Evolutionary conservation across 2,797 vertebrate species (phyloP).

Genomic region (Myoxocephalus aenaeus): DNA sequence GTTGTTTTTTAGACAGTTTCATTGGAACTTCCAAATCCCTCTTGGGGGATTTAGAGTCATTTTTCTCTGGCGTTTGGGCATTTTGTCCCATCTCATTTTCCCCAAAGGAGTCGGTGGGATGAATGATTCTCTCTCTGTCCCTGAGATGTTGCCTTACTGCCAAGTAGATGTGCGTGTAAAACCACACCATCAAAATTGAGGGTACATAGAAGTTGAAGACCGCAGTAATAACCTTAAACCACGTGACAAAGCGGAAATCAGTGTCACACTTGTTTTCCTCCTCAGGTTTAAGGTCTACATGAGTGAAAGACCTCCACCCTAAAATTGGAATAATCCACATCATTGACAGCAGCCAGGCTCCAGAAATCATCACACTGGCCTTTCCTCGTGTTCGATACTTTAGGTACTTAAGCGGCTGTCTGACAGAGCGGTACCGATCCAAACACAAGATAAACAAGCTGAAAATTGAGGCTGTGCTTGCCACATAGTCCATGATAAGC

Average conservation of each 20-base stretch:
- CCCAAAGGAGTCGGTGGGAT: constrained; percentile 79
- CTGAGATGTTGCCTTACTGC: constrained; percentile 89
- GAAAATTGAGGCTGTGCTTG: constrained; percentile 96
- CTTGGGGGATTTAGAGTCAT: constrained; percentile 49
- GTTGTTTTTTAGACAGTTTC: constrained; percentile 66
- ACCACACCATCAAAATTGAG: constrained; percentile 93
- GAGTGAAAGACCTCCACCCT: constrained; percentile 89
- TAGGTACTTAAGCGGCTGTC: constrained; percentile 91
- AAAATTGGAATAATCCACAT: constrained; percentile 94
- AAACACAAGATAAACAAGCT: constrained; percentile 94
- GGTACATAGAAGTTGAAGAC: constrained; percentile 96
- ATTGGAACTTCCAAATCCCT: constrained; percentile 52
- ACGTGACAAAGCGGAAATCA: constrained; percentile 91
- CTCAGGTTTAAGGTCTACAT: constrained; percentile 82
- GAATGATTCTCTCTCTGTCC: constrained; percentile 85
- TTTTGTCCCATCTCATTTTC: constrained; percentile 73
- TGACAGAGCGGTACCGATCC: constrained; percentile 94
- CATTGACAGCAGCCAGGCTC: constrained; percentile 91
- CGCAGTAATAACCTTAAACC: constrained; percentile 95
- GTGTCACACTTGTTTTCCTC: constrained; percentile 90
- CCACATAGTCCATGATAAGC: constrained; percentile 98
- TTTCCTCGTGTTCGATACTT: constrained; percentile 91
- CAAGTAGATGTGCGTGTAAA: constrained; percentile 92
- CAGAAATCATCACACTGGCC: constrained; percentile 87
- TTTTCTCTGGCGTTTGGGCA: constrained; percentile 29